These are phyloP conservation scores for Globicephala melas DNA, from an alignment of 2,113 vertebrate species.

Conservation along the genomic window DNA sequence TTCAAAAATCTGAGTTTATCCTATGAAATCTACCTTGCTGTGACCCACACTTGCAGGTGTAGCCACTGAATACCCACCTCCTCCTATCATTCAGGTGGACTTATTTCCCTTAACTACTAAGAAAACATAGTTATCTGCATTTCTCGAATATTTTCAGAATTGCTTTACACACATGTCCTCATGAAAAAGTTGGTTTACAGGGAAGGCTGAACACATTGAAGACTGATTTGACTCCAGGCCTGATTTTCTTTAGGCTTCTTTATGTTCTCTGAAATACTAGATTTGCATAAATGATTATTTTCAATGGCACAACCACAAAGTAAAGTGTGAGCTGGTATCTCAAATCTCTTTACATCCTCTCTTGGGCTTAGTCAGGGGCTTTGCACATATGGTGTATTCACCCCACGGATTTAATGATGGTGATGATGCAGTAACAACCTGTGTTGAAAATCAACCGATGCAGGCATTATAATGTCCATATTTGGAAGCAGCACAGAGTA, in stretches of 20 bases:
- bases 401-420: neutral
- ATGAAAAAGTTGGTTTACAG: neutral
- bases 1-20: neutral
- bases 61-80: neutral
- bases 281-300: neutral
- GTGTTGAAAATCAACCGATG: neutral
- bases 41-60: neutral
- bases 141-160: conserved; percentile 15
- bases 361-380: neutral
- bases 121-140: neutral
- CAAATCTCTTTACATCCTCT: neutral
- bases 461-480: neutral
- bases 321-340: neutral
- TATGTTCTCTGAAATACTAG: conserved; percentile 73
- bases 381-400: neutral
- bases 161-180: neutral
- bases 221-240: conserved; percentile 12
- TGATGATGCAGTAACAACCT: neutral
- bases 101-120: neutral
- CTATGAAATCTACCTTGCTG: neutral
- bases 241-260: conserved; percentile 79
- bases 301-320: neutral
- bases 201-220: neutral
- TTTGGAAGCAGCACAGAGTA: neutral
- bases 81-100: neutral